These are phyloP conservation scores for Folsomia manolachei DNA, from an alignment of 2,888 invertebrate species.

Conservation along the genomic window DNA sequence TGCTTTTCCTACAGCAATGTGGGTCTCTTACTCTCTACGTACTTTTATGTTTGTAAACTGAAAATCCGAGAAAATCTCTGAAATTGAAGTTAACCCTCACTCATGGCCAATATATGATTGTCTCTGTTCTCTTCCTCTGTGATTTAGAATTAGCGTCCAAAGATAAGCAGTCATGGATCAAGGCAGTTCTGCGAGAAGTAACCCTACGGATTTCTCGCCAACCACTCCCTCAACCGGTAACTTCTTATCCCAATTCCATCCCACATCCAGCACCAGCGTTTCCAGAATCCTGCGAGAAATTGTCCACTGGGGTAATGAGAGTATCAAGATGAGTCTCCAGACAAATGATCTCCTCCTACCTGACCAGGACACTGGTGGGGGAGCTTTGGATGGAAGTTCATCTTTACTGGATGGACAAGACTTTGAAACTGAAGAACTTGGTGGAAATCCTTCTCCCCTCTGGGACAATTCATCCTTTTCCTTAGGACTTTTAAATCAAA, in stretches of 20 bases:
- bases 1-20: no score
- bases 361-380: background rate
- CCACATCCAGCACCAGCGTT: background rate
- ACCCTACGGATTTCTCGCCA: no score
- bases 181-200: background rate
- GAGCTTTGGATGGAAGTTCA: background rate
- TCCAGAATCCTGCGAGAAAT: background rate
- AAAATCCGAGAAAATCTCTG: no score
- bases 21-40: no score
- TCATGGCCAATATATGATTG: no score
- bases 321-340: constrained; percentile 18
- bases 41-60: no score
- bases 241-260: background rate
- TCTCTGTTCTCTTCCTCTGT: background rate
- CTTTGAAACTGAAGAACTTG: background rate
- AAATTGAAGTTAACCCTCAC: no score
- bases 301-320: constrained; percentile 14
- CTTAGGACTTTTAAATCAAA: background rate
- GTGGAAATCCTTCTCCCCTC: background rate
- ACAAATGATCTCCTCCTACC: background rate
- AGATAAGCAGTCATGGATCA: constrained; percentile 12
- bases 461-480: background rate
- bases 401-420: background rate
- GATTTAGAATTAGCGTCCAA: constrained; percentile 20
- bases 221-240: background rate